Base-by-base conservation (phyloP, 2,113 vertebrate species). In the Mastomys coucha region DNA sequence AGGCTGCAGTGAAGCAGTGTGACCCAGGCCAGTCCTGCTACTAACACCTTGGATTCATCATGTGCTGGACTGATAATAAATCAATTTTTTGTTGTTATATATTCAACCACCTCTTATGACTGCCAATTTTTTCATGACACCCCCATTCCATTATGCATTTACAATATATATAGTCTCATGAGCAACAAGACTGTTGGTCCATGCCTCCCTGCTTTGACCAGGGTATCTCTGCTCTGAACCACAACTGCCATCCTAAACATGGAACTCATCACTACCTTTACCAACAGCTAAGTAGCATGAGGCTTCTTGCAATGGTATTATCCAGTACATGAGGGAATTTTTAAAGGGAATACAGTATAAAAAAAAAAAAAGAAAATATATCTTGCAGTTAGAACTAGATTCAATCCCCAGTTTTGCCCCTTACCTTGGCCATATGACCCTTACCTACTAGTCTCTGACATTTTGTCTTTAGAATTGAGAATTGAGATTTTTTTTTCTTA, bases 401-500 rank as follows among this genome's bases (percentile, higher is more conserved):
- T 89, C 88, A 58, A 51, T n/a, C 80, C 76, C 80, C 65, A 85
- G n/a, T 39, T 73, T 69, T 53, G 31, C 42, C 36, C 7, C 10
- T 20, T 76, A 53, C 24, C 33, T 92, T 49, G 51, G 28, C 16
- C 42, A 39, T 0, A 2, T 56, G 9, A 88, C 49, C 26, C 77
- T 22, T 67, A 70, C 95, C 53, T 80, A n/a, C 51, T n/a, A 42
- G 19, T 19, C 53, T 94, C 24, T 0, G 4, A 73, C 69, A 88
- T 70, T 65, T 92, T 45, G 42, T 85, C 31, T 93, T 88, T 81
- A 77, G 80, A 92, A 91, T n/a, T 16, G 31, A 96, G 65, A 65
- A 42, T 10, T 85, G 39, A 45, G 58, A 7, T 26, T 60, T 65
- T 81, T 11, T 77, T 7, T 26, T 42, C n/a, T 70, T 77, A 78